These are phyloP conservation scores for Amiota mariae DNA, from an alignment of 2,888 invertebrate genomes.

Conservation along the genomic window DNA sequence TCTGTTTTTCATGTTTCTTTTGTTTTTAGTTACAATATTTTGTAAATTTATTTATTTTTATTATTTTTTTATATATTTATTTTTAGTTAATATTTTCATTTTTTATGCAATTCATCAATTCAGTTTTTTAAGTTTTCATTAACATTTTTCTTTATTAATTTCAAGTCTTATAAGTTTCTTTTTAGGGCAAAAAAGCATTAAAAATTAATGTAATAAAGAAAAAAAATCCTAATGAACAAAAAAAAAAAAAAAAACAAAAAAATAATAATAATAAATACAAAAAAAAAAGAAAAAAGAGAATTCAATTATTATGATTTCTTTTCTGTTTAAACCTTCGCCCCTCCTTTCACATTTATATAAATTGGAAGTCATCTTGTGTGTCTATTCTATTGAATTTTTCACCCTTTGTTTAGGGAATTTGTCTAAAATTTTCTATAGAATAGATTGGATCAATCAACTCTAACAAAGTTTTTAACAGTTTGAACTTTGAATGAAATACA, in stretches of 20 bases:
- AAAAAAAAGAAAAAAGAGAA: background rate
- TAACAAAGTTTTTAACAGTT: too few species aligned
- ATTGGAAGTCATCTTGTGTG: too few species aligned
- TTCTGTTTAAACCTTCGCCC: background rate
- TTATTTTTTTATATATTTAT: constrained; percentile 25
- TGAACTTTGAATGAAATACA: too few species aligned
- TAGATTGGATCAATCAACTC: too few species aligned
- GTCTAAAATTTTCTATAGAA: too few species aligned
- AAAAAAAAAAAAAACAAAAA: background rate
- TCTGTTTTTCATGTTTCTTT: constrained; percentile 26
- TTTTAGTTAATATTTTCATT: constrained; percentile 31
- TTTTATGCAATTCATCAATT: constrained; percentile 14
- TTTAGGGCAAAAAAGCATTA: constrained; percentile 69
- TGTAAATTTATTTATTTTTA: constrained; percentile 15
- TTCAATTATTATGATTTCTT: background rate
- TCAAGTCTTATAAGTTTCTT: constrained; percentile 71
- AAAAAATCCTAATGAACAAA: constrained; percentile 18
- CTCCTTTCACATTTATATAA: too few species aligned
- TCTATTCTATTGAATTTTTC: too few species aligned
- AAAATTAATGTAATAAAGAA: constrained; percentile 47
- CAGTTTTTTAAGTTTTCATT: constrained; percentile 29
- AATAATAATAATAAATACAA: too few species aligned
- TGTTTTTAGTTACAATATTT: constrained; percentile 22
- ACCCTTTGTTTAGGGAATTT: too few species aligned
- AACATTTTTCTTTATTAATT: constrained; percentile 52